phyloP scores from a whole-genome alignment of 1,140 invertebrate genomes.

The Rhynchophorus ferrugineus region DNA sequence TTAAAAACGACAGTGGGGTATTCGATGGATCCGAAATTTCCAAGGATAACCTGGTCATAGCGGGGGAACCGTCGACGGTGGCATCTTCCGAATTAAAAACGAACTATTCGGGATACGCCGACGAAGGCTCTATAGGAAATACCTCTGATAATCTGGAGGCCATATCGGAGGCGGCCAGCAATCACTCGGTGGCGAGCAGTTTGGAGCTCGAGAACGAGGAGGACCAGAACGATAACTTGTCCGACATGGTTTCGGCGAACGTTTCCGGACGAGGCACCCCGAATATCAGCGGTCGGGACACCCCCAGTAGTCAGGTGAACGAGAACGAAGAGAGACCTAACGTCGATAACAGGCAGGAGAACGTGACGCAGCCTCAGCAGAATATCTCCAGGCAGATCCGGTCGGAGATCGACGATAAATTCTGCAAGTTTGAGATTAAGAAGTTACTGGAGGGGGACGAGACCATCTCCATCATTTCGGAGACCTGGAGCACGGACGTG shows the following conservation, averaged over 20 bases:
- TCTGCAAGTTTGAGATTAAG: slow-evolving; percentile 97
- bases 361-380: slow-evolving; percentile 47
- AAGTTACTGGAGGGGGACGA: slow-evolving; percentile 81
- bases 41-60: slow-evolving; percentile 8
- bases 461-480: slow-evolving; percentile 89
- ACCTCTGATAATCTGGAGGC: slow-evolving; percentile 91
- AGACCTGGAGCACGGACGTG: slow-evolving; percentile 97
- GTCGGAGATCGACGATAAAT: slow-evolving; percentile 95
- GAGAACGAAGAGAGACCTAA: slow-evolving; percentile 62
- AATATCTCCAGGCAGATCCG: slow-evolving; percentile 61
- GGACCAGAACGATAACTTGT: slow-evolving; percentile 82
- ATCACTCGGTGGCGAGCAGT: slow-evolving; percentile 90
- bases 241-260: slow-evolving; percentile 92
- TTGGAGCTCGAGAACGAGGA: slow-evolving; percentile 71
- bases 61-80: background rate
- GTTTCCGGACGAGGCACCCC: slow-evolving; percentile 81
- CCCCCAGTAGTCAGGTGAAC: slow-evolving; percentile 85
- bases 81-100: slow-evolving; percentile 19
- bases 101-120: slow-evolving; percentile 66
- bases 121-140: slow-evolving; percentile 64
- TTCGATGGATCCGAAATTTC: slow-evolving; percentile 10
- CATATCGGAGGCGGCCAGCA: slow-evolving; percentile 89
- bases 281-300: slow-evolving; percentile 77
- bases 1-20: slow-evolving; percentile 20
- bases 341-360: slow-evolving; percentile 42